Evolutionary conservation across 2,888 invertebrate genomes (phyloP), one percentile per base, ranked within the genome.

Genomic region (Crossocerus cetratus): DNA sequence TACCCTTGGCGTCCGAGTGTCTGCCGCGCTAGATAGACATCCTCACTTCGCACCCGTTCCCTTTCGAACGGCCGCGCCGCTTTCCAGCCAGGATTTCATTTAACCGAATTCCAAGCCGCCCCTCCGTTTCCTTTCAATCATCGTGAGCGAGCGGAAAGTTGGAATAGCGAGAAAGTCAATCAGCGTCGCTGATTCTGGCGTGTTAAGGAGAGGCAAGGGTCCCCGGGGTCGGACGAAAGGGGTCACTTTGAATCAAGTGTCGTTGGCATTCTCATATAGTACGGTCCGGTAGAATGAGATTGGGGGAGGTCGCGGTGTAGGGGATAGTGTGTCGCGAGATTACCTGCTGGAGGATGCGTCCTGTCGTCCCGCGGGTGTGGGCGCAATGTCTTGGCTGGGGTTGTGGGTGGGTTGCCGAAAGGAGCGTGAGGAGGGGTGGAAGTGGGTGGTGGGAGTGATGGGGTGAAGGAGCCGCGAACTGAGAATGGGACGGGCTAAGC

Each of bases 401-500:
- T 8, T 22, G 23, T 13, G n/a, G 43, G 32, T 22, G 43, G 16
- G 43, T n/a, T n/a, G n/a, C n/a, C 14, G 20, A 43, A 5, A 13
- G 53, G 13, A 16, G 11, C n/a, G 4, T 16, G 21, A 57, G 14
- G 23, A 13, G 14, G 54, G n/a, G 53, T 45, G 2, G 45, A 45
- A 44, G 42, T 3, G 32, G 56, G 42, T 58, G 43, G 13, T 13
- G 49, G 2, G 49, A 65, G 57, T 42, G 11, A 21, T 20, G 11
- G 65, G 63, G 71, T 69, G 70, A 78, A 77, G 76, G 74, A 73
- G 65, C 72, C 65, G 72, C 64, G 77, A 62, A 66, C 75, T 77
- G 76, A 71, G 83, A 83, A 83, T 83, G 82, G 78, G 82, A 82
- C 76, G 80, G 80, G 76, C 74, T 85, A 76, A 82, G 78, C 83